These are phyloP conservation scores for Dicyrtoma fusca DNA, from an alignment of 2,888 invertebrate genomes.

Conservation along the genomic window DNA sequence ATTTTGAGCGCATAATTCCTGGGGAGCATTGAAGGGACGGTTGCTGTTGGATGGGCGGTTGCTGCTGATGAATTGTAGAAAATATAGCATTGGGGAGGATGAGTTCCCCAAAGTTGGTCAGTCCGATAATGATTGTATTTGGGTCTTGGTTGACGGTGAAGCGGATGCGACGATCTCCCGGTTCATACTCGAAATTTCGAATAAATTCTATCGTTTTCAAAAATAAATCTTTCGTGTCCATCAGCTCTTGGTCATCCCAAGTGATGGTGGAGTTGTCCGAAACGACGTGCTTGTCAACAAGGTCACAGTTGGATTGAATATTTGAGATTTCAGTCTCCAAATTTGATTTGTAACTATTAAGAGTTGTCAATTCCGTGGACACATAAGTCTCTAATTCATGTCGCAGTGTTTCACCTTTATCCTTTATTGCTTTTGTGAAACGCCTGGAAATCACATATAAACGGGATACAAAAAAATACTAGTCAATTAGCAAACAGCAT, in stretches of 20 bases:
- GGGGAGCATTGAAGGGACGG: slow-evolving; percentile 66
- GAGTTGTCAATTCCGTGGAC: slow-evolving; percentile 80
- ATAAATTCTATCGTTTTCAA: slow-evolving; percentile 89
- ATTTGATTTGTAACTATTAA: slow-evolving; percentile 87
- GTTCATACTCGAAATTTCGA: slow-evolving; percentile 89
- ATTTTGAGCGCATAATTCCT: slow-evolving; percentile 88
- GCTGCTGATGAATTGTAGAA: neutral
- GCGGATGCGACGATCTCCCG: slow-evolving; percentile 81
- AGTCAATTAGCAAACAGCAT: no score
- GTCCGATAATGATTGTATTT: slow-evolving; percentile 83
- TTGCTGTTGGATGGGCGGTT: slow-evolving; percentile 61
- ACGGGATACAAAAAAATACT: no score
- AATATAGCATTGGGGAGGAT: slow-evolving; percentile 61
- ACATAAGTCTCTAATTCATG: slow-evolving; percentile 91
- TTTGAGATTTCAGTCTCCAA: slow-evolving; percentile 92
- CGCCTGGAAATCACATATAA: no score
- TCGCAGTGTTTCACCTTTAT: slow-evolving; percentile 82
- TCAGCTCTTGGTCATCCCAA: slow-evolving; percentile 89
- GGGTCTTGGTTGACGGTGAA: slow-evolving; percentile 90
- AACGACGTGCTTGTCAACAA: slow-evolving; percentile 87
- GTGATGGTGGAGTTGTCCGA: slow-evolving; percentile 68
- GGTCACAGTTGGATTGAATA: slow-evolving; percentile 93
- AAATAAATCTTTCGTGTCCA: slow-evolving; percentile 95
- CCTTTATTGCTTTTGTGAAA: slow-evolving; percentile 84
- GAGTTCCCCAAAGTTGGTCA: slow-evolving; percentile 87